Conservation (phyloP, 2,888 invertebrate species). For the Craniophora ligustri region DNA sequence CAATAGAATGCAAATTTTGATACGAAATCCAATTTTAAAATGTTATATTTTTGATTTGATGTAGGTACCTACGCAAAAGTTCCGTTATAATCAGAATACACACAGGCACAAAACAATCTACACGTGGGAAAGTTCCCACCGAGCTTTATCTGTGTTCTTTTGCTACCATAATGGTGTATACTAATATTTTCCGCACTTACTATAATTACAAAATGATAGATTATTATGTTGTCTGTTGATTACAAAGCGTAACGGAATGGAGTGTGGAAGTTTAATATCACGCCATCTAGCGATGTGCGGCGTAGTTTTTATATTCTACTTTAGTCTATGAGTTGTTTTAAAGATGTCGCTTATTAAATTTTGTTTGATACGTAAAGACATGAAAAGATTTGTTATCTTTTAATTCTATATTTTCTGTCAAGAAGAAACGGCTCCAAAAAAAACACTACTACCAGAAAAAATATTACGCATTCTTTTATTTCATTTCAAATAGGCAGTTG, state of each 20-base stretch:
- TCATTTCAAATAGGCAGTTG: too few relatives aligned
- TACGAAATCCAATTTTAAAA: conserved; percentile 22
- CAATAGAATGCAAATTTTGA: conserved; percentile 16
- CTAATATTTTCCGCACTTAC: conserved; percentile 46
- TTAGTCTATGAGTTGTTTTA: background rate
- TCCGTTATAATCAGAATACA: conserved; percentile 53
- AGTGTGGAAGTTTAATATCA: conserved; percentile 10
- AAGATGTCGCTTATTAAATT: conserved; percentile 1
- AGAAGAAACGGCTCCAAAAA: too few relatives aligned
- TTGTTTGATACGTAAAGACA: background rate
- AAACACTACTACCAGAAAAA: too few relatives aligned
- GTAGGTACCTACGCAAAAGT: conserved; percentile 21
- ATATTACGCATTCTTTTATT: too few relatives aligned
- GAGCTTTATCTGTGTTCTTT: conserved; percentile 43
- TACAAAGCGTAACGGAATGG: conserved; percentile 50
- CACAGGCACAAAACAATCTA: conserved; percentile 31
- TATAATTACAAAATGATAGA: conserved; percentile 57
- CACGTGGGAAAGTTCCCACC: conserved; percentile 67
- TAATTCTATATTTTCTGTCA: background rate
- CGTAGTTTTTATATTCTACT: background rate
- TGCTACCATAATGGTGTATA: conserved; percentile 31
- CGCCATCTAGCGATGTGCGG: conserved; percentile 32
- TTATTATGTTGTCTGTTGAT: conserved; percentile 33
- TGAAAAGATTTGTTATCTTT: conserved; percentile 1
- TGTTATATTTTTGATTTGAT: conserved; percentile 1